Conservation (phyloP, 1,140 invertebrate species). For the Danaus melanippus region DNA sequence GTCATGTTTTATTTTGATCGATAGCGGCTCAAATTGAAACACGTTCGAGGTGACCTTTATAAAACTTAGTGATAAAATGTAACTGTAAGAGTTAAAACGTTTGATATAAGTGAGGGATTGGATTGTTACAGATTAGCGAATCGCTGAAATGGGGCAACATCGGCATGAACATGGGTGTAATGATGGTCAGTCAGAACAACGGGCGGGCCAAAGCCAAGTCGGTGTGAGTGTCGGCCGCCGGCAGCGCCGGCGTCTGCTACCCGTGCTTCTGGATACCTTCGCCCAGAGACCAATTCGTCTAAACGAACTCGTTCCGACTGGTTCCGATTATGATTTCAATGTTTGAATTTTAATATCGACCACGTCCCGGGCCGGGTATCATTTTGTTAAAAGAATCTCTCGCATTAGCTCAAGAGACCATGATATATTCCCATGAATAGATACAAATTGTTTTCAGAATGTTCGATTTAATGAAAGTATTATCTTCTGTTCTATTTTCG, state of each 20-base stretch:
- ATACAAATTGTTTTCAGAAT: too few species aligned
- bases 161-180: constrained; percentile 77
- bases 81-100: too few species aligned
- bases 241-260: constrained; percentile 50
- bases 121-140: constrained; percentile 77
- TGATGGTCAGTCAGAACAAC: constrained; percentile 72
- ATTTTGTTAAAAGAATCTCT: constrained; percentile 19
- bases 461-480: too few species aligned
- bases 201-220: constrained; percentile 64
- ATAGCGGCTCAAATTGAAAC: too few species aligned
- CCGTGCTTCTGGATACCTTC: constrained; percentile 51
- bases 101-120: too few species aligned
- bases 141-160: constrained; percentile 78
- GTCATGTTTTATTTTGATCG: too few species aligned
- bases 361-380: constrained; percentile 4
- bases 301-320: constrained; percentile 2
- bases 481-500: too few species aligned
- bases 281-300: constrained; percentile 49
- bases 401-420: constrained; percentile 9
- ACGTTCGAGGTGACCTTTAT: too few species aligned
- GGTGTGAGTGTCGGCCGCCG: constrained; percentile 58
- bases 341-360: constrained; percentile 1
- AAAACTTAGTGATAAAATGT: background rate
- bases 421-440: too few species aligned
- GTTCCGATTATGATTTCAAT: background rate